Evolutionary conservation across 2,888 invertebrate species (phyloP).

Genomic region (Dendrolimus pini): DNA sequence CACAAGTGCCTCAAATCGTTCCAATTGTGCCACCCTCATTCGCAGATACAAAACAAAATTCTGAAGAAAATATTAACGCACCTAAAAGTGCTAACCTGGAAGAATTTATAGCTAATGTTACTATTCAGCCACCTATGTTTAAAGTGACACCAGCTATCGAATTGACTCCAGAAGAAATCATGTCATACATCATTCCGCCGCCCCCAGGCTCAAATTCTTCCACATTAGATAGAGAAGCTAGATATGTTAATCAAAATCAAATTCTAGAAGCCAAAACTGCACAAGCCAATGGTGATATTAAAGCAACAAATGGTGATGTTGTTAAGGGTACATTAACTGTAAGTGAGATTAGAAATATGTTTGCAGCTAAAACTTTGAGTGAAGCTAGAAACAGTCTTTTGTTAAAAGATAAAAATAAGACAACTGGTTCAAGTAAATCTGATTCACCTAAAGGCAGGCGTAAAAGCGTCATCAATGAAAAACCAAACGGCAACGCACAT

Average conservation of each 20-base stretch:
- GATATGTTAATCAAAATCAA: slow-evolving; percentile 58
- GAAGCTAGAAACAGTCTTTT: slow-evolving; percentile 71
- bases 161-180: slow-evolving; percentile 88
- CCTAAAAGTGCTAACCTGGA: slow-evolving; percentile 82
- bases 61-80: slow-evolving; percentile 38
- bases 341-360: slow-evolving; percentile 73
- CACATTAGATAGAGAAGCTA: slow-evolving; percentile 61
- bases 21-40: slow-evolving; percentile 86
- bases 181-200: slow-evolving; percentile 90
- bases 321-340: slow-evolving; percentile 77
- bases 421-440: slow-evolving; percentile 40
- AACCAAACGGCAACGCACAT: slow-evolving; percentile 66
- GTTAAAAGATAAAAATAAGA: slow-evolving; percentile 63
- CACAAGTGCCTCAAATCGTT: slow-evolving; percentile 80
- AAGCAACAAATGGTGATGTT: slow-evolving; percentile 60
- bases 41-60: slow-evolving; percentile 77
- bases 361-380: slow-evolving; percentile 65
- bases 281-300: slow-evolving; percentile 32
- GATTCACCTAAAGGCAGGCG: slow-evolving; percentile 67
- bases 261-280: slow-evolving; percentile 42
- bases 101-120: slow-evolving; percentile 88
- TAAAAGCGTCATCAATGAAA: slow-evolving; percentile 54
- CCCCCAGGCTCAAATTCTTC: slow-evolving; percentile 76
- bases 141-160: slow-evolving; percentile 85
- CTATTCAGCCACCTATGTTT: slow-evolving; percentile 87